Evolutionary conservation across 2,797 vertebrate genomes (phyloP).

Genomic region (Ctenosaura bakeri): DNA sequence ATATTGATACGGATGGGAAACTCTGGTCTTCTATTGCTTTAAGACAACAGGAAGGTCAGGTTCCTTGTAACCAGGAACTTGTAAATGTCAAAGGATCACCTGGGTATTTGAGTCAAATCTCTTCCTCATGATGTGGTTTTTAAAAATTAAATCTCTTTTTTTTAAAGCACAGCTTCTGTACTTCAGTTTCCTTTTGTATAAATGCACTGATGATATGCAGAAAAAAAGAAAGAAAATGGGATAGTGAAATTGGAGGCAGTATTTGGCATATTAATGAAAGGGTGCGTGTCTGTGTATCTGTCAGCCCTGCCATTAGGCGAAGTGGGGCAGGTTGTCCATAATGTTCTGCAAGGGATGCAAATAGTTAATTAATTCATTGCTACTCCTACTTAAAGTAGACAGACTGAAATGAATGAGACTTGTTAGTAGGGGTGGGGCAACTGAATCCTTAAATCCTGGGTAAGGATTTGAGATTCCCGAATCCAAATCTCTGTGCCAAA

Average conservation of each 20-base stretch:
- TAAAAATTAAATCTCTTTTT: constrained; percentile 14
- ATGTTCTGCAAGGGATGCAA: no score
- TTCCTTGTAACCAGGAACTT: constrained; percentile 48
- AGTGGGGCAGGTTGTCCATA: no score
- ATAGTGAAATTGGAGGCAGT: not conserved
- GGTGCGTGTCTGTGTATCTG: no score
- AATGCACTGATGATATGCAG: not conserved
- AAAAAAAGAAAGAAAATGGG: not conserved
- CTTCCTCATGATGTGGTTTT: not conserved
- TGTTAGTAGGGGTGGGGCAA: no score
- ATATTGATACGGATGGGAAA: constrained; percentile 39
- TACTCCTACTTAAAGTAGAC: no score
- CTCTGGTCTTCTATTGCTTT: constrained; percentile 39
- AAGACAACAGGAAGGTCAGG: constrained; percentile 32
- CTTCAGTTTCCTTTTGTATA: not conserved
- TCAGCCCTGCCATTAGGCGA: no score
- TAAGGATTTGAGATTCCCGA: no score
- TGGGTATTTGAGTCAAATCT: constrained; percentile 22
- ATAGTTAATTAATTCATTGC: no score
- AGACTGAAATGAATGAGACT: no score
- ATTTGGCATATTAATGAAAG: not conserved
- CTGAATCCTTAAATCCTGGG: no score
- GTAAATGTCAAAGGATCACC: constrained; percentile 48
- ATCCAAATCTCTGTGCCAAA: no score
- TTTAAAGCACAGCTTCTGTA: constrained; percentile 17